Percentiles rank a stretch among this genome's conserved stretches.
Evolutionary conservation across 2,888 invertebrate species (phyloP).

Genomic region (Acleris sparsana): DNA sequence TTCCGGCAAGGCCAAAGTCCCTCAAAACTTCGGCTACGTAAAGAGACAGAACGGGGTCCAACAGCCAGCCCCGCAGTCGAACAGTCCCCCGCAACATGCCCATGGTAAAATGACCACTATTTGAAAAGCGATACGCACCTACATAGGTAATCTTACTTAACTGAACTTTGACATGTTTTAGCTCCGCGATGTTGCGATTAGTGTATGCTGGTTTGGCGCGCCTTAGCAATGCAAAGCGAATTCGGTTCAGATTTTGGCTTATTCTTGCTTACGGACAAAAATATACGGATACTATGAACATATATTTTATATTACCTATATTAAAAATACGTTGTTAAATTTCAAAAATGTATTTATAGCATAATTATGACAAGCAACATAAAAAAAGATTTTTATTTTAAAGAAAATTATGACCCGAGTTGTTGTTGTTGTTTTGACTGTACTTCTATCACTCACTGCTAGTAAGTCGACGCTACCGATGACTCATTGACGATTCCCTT

Average conservation of each 20-base stretch:
- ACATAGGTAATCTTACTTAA: background rate
- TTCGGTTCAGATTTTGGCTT: background rate
- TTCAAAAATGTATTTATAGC: too few relatives aligned
- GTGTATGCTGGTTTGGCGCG: background rate
- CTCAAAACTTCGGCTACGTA: conserved; percentile 93
- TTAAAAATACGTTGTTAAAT: too few relatives aligned
- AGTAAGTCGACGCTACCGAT: too few relatives aligned
- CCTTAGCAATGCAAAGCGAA: conserved; percentile 18
- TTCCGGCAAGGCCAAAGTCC: conserved; percentile 88
- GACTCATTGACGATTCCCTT: too few relatives aligned
- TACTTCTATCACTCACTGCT: too few relatives aligned
- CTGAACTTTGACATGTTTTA: background rate
- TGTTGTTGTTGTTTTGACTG: too few relatives aligned
- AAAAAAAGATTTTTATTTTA: too few relatives aligned
- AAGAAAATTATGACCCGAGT: too few relatives aligned
- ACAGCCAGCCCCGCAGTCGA: conserved; percentile 69
- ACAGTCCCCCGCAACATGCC: conserved; percentile 70
- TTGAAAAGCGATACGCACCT: conserved; percentile 3
- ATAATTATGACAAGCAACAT: too few relatives aligned
- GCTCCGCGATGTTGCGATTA: background rate
- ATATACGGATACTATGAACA: too few relatives aligned
- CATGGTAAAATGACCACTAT: conserved; percentile 30
- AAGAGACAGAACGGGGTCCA: conserved; percentile 88
- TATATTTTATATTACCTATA: too few relatives aligned
- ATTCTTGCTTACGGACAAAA: too few relatives aligned